Evolutionary conservation across 1,140 invertebrate genomes (phyloP), one percentile per base, ranked within the genome.

Genomic region (Anastrepha ludens): DNA sequence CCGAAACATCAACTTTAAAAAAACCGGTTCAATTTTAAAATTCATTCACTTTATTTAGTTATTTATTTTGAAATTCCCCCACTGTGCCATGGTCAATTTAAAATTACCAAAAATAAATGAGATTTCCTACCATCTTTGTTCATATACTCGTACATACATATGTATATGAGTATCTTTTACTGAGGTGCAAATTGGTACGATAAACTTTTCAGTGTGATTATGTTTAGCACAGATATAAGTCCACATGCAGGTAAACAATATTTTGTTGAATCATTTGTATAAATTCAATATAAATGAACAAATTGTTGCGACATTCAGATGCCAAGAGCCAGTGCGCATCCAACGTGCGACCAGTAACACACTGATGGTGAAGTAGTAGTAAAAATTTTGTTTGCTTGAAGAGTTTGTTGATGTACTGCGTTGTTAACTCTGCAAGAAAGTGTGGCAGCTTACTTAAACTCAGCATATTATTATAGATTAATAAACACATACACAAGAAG

Each of bases 201-300:
- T 81, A 81, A 81, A 81, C 13, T 17, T n/a, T 58, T 67, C 17
- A 55, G 50, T 81, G 47, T 74, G 41, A 47, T 74, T 50, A 81
- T 81, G 15, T 81, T 55, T 81, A 55, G n/a, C 47, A 55, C 8
- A 55, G 55, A 50, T 50, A 55, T 0, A 20, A 55, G 17, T 81
- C 17, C 44, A 20, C 47, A 17, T 11, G 44, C 74, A 17, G 20
- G 5, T 81, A 47, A 39, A 74, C 15, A 44, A 17, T 50, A 44
- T 81, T 9, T 55, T 55, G 9, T 50, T 1, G n/a, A 81, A 9
- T 13, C 11, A 58, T 55, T 58, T 58, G 17, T 47, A 58, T 55
- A 58, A 50, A 20, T 47, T 17, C 15, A 58, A 81, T 81, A 81
- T 81, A 81, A 81, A 55, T 47, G 74, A 17, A 55, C 47, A 9